Evolutionary conservation across 2,888 invertebrate genomes (phyloP), one percentile per base, ranked within the genome.

Genomic region (Candidula unifasciata): DNA sequence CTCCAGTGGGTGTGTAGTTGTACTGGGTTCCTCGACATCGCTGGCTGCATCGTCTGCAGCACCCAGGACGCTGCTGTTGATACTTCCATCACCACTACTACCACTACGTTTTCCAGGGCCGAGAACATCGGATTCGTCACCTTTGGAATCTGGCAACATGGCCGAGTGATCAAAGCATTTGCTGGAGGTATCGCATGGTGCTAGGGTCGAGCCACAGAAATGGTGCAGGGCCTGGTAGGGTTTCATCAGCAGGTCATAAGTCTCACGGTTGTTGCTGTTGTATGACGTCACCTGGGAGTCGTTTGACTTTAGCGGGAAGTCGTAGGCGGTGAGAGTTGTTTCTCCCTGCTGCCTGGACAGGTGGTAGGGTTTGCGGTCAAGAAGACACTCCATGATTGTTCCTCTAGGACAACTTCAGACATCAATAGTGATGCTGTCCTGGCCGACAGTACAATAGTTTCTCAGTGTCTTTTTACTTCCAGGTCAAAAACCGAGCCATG

Each of bases 11-110:
- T 88, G 88, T 44, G 88, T 82, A 16, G 90, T 88, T 30, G 90
- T 90, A 54, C 89, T 90, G 6, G 90, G 88, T 21, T 89, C 86
- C 35, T 88, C 90, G 30, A 89, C 90, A n/a, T 89, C 89, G 68
- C 87, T 89, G 69, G 88, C 89, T 13, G 24, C 77, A 57, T 64
- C 76, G 44, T 64, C 69, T n/a, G 3, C 71, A 69, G 52, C 69
- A 33, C 33, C 60, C 27, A 52, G n/a, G 2, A 27, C 37, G 6
- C 77, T 64, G 21, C 81, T n/a, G 0, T 2, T 71, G 24, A 37
- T 30, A 5, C 52, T 57, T 35, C n/a, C 30, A 13, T 6, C 13
- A 33, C 27, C 18, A 60, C 64, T 16, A 18, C 16, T 13, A 10
- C 33, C 68, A 68, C 8, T 10, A 30, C 44, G 44, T 10, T 6